These are phyloP conservation scores for Pentamera pediparva DNA, from an alignment of 53 echinoderm and acorn worm genomes.

Conservation along the genomic window DNA sequence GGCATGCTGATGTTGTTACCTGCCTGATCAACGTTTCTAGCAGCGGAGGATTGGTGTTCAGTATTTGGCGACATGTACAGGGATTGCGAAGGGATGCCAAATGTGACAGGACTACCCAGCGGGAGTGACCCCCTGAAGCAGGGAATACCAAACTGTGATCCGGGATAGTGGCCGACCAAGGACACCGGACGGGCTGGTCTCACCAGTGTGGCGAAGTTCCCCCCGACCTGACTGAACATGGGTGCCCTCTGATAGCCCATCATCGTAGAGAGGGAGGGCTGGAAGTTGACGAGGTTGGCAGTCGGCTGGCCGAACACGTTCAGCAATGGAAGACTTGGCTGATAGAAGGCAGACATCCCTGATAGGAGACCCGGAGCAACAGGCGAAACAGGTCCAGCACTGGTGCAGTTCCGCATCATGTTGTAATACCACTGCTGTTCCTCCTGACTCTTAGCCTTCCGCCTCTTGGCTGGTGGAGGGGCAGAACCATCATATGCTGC, in stretches of 20 bases:
- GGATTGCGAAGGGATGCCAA: no score
- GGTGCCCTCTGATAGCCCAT: not conserved
- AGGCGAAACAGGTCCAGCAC: conserved; percentile 14
- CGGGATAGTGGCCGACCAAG: conserved; percentile 5
- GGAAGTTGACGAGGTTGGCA: conserved; percentile 19
- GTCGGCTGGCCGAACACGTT: conserved; percentile 20
- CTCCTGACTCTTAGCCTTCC: conserved; percentile 28
- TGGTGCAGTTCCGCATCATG: conserved; percentile 49
- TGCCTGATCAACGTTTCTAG: no score
- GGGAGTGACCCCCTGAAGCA: conserved; percentile 5
- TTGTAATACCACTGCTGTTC: conserved; percentile 61
- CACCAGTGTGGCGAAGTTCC: not conserved
- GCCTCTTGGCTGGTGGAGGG: conserved; percentile 33
- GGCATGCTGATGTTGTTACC: no score
- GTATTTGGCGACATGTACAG: no score
- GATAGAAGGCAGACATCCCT: conserved; percentile 11
- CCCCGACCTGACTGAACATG: conserved; percentile 14
- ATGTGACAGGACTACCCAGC: not conserved
- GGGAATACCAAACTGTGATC: conserved; percentile 15
- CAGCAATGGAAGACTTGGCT: conserved; percentile 24
- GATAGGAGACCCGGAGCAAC: conserved; percentile 3
- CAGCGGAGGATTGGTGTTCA: no score
- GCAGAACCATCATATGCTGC: not conserved
- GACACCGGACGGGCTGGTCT: conserved; percentile 5
- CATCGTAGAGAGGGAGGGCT: not conserved